A percentile compares a stretch with the other conserved stretches of the same genome.
Conservation (phyloP, 23 tunicate genomes). For the Oikopleura dioica region DNA sequence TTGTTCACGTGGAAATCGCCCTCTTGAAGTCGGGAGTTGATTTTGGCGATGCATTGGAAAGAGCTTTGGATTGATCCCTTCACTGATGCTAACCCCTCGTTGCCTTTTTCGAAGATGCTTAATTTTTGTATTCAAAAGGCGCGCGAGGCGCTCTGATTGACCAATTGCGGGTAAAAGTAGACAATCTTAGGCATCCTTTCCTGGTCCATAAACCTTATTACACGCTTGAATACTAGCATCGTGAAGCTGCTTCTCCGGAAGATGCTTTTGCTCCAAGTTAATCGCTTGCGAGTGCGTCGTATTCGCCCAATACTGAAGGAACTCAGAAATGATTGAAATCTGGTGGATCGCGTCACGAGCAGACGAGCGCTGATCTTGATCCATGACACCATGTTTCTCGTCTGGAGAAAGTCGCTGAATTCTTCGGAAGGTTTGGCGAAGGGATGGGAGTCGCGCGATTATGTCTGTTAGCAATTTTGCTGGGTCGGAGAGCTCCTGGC, state of each 20-base stretch:
- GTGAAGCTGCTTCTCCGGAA: slow-evolving; percentile 6
- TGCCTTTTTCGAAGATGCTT: too few relatives aligned
- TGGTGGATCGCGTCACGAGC: slow-evolving; percentile 2
- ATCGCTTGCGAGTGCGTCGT: not conserved
- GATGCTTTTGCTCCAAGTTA: not conserved
- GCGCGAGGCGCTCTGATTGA: too few relatives aligned
- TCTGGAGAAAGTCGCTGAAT: slow-evolving; percentile 11
- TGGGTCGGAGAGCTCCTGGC: slow-evolving; percentile 2
- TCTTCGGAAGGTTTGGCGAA: slow-evolving; percentile 6
- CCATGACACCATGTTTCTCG: not conserved
- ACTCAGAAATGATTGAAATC: not conserved
- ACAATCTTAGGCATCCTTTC: too few relatives aligned
- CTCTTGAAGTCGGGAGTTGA: not conserved
- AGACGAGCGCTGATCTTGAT: not conserved
- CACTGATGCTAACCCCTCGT: slow-evolving; percentile 9
- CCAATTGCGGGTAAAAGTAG: too few relatives aligned
- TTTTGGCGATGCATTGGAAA: not conserved
- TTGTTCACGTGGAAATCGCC: not conserved
- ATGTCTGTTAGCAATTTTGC: not conserved
- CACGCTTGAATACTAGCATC: slow-evolving; percentile 11
- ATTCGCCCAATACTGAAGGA: slow-evolving; percentile 1
- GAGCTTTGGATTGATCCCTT: not conserved
- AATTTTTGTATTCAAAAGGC: too few relatives aligned
- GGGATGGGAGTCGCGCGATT: not conserved
- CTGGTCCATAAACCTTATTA: slow-evolving; percentile 12